A percentile compares a stretch with the other conserved stretches of the same genome.
Conservation (phyloP, 2,888 invertebrate genomes). For the Diaprepes abbreviatus region DNA sequence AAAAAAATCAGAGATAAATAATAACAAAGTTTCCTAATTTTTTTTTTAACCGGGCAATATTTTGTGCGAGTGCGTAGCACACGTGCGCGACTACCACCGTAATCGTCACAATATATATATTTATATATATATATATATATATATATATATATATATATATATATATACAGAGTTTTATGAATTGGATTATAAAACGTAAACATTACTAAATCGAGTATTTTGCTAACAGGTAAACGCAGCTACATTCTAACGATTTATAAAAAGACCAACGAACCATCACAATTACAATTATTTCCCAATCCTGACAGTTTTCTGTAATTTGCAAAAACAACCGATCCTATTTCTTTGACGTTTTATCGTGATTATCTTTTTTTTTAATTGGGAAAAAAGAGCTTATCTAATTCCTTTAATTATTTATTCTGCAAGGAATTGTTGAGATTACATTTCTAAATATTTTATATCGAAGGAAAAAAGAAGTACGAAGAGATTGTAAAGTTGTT, state of each 20-base stretch:
- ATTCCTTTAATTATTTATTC: not conserved
- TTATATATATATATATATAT: too few relatives aligned
- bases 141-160: too few relatives aligned
- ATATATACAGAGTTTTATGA: too few relatives aligned
- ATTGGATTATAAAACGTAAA: too few relatives aligned
- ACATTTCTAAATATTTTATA: not conserved
- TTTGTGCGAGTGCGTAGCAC: too few relatives aligned
- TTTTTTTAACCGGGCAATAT: too few relatives aligned
- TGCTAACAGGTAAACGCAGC: not conserved
- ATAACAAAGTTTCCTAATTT: too few relatives aligned
- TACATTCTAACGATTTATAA: not conserved
- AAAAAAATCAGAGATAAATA: too few relatives aligned
- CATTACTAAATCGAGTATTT: too few relatives aligned
- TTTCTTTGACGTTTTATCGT: not conserved
- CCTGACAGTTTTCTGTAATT: not conserved
- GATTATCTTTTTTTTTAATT: not conserved
- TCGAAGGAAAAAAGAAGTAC: not conserved
- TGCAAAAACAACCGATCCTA: not conserved
- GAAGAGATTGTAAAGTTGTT: not conserved
- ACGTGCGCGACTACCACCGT: too few relatives aligned
- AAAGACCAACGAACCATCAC: not conserved
- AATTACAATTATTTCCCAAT: not conserved
- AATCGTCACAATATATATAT: too few relatives aligned
- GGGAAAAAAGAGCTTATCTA: not conserved
- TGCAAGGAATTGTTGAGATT: not conserved